Evolutionary conservation across 2,888 invertebrate species (phyloP).

Genomic region (Rhagium mordax): DNA sequence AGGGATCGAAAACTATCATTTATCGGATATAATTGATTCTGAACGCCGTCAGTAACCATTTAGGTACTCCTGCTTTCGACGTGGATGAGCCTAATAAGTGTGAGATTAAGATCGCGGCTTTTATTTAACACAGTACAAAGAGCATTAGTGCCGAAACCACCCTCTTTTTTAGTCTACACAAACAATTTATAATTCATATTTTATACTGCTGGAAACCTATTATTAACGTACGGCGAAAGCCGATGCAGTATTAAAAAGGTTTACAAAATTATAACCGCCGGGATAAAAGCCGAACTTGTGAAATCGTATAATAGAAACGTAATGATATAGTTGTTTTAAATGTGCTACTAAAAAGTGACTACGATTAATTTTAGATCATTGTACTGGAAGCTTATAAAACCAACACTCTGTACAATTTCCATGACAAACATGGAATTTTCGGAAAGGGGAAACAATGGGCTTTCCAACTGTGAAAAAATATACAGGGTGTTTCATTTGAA

Average conservation of each 20-base stretch:
- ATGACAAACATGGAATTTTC: too few relatives aligned
- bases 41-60: slow-evolving; percentile 54
- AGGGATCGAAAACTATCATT: slow-evolving; percentile 56
- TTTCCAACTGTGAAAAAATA: too few relatives aligned
- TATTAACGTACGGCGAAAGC: slow-evolving; percentile 24
- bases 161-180: slow-evolving; percentile 35
- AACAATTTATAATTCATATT: slow-evolving; percentile 36
- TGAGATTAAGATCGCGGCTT: slow-evolving; percentile 40
- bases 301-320: not conserved
- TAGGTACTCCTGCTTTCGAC: slow-evolving; percentile 32
- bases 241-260: slow-evolving; percentile 27
- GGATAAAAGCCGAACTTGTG: slow-evolving; percentile 13
- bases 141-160: slow-evolving; percentile 35
- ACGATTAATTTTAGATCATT: too few relatives aligned
- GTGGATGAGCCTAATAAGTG: slow-evolving; percentile 41
- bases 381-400: too few relatives aligned
- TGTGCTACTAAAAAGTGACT: not conserved
- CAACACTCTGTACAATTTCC: too few relatives aligned
- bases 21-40: slow-evolving; percentile 60
- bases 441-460: too few relatives aligned
- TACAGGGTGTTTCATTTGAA: too few relatives aligned
- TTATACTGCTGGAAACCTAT: slow-evolving; percentile 25
- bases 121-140: slow-evolving; percentile 40
- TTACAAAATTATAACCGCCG: slow-evolving; percentile 24
- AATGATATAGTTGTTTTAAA: not conserved